These are phyloP conservation scores for Meteorus colon DNA, from an alignment of 2,888 invertebrate genomes.

Conservation along the genomic window DNA sequence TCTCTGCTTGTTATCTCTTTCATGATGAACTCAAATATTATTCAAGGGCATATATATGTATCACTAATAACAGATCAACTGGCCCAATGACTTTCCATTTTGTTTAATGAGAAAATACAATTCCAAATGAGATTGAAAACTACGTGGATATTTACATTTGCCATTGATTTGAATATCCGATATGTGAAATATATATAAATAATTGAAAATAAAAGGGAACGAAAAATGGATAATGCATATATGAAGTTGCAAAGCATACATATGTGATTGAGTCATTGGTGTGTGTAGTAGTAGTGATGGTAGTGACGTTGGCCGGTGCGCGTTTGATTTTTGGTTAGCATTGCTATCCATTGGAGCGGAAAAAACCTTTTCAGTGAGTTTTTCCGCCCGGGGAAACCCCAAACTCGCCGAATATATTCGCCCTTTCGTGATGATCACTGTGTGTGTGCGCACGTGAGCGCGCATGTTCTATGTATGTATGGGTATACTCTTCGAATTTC, in stretches of 20 bases:
- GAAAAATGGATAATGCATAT: slow-evolving; percentile 1
- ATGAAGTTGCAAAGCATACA: neutral
- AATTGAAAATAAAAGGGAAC: neutral
- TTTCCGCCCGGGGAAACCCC: slow-evolving; percentile 65
- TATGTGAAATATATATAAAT: slow-evolving; percentile 22
- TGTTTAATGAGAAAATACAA: neutral
- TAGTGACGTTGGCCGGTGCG: slow-evolving; percentile 44
- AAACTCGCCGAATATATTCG: slow-evolving; percentile 54
- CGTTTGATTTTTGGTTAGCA: slow-evolving; percentile 70
- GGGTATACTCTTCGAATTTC: slow-evolving; percentile 14
- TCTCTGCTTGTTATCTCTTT: too few relatives aligned
- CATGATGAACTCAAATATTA: too few relatives aligned
- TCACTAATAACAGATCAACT: too few relatives aligned
- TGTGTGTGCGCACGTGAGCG: neutral
- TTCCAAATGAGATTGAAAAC: slow-evolving; percentile 11
- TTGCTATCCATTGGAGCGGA: slow-evolving; percentile 65
- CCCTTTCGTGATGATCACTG: slow-evolving; percentile 22
- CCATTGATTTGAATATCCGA: slow-evolving; percentile 33
- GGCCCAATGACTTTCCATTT: too few relatives aligned
- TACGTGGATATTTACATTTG: slow-evolving; percentile 16
- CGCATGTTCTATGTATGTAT: neutral
- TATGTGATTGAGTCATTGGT: neutral
- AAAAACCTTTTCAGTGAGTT: slow-evolving; percentile 67
- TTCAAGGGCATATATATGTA: too few relatives aligned
- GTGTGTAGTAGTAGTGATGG: neutral